Evolutionary conservation across 2,888 invertebrate genomes (phyloP), one percentile per base, ranked within the genome.

Genomic region (Lasioglossum malachurum): DNA sequence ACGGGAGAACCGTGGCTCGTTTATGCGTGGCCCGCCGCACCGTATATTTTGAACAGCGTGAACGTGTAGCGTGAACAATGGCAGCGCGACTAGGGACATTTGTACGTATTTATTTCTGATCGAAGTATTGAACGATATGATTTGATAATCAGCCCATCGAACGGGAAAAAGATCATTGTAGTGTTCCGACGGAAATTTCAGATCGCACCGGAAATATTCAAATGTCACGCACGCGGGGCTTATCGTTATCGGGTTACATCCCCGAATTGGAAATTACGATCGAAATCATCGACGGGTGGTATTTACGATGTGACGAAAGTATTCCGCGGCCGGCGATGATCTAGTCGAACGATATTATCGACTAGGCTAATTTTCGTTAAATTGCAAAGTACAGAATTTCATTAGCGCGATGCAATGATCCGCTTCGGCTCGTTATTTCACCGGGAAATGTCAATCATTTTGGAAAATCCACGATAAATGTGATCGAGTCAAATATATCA

Each of bases 101-200:
- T n/a, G 12, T 12, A 57, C n/a, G n/a, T n/a, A 57, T 57, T 57
- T 57, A 57, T 57, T 57, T 57, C 57, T 60, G 38, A 64, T 84
- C 75, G 69, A 23, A 41, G 27, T 19, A 78, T 73, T 14, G 75
- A 27, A 38, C 64, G 35, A 72, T 76, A 73, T 75, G 76, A 73
- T 19, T 31, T 76, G 78, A 64, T 57, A 78, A 78, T 78, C 74
- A 83, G 69, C 46, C 53, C n/a, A 14, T 31, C 64, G 46, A 35
- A 3, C 31, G 5, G 12, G 60, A 73, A 46, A 44, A 72, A 73
- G 44, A 44, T 27, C 27, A 14, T 8, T 2, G 1, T 31, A 23
- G 8, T 23, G 49, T 74, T 60, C 38, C 84, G 75, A 4, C 27
- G 78, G 75, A 38, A 79, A 75, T 53, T 84, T 83, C 78, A 83